Evolutionary conservation across 2,113 vertebrate genomes (phyloP).

Genomic region (Athene noctua): DNA sequence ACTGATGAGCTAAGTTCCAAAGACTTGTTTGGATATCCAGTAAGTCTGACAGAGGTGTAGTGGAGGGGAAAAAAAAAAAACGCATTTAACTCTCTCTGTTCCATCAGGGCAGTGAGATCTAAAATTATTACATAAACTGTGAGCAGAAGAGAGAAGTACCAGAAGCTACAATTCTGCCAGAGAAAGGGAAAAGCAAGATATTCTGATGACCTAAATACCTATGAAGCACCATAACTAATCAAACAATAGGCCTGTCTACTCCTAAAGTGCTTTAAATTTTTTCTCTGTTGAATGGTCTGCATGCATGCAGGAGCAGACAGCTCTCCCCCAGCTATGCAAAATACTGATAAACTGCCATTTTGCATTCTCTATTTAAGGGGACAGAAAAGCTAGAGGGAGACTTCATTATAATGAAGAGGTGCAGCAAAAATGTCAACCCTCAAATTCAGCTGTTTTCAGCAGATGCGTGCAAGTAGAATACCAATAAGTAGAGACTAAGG

Average conservation of each 20-base stretch:
- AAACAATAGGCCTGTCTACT: not conserved
- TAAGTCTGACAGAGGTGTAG: not conserved
- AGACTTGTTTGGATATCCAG: not conserved
- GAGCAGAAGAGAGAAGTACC: not conserved
- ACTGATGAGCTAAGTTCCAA: not conserved
- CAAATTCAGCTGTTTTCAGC: not conserved
- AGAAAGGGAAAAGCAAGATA: not conserved
- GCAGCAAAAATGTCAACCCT: not conserved
- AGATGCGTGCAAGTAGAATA: not conserved
- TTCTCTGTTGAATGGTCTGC: not conserved
- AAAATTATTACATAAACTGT: constrained; percentile 20
- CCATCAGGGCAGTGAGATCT: not conserved
- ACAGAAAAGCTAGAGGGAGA: not conserved
- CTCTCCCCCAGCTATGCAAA: not conserved
- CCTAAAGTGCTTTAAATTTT: not conserved
- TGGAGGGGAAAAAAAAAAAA: not conserved
- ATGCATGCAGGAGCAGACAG: not conserved
- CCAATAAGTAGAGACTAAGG: not conserved
- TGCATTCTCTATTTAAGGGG: not conserved
- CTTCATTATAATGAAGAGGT: not conserved
- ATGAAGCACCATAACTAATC: not conserved
- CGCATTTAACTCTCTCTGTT: not conserved
- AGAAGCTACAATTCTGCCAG: not conserved
- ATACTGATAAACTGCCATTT: not conserved
- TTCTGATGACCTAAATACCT: constrained; percentile 22